Evolutionary conservation across 2,888 invertebrate genomes (phyloP).

Genomic region (Pachycephus smyrnensis): DNA sequence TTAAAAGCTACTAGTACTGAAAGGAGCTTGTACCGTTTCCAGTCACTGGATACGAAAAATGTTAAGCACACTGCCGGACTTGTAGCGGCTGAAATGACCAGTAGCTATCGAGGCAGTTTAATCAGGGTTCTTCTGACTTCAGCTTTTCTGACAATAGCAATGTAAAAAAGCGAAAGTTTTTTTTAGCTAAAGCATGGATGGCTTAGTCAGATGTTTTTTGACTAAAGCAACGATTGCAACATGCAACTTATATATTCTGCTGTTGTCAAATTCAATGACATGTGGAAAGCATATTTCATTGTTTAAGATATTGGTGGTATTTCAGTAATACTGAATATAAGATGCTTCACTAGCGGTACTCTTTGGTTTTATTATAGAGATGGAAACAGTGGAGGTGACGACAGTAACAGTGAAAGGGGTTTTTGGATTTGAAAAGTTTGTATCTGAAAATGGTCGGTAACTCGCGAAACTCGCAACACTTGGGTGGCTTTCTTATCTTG

Average conservation of each 20-base stretch:
- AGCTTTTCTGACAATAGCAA: background rate
- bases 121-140: background rate
- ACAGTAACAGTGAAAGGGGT: background rate
- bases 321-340: no score
- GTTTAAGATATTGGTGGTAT: no score
- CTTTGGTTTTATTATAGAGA: no score
- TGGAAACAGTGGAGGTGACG: background rate
- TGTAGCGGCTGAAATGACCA: background rate
- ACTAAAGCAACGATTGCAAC: background rate
- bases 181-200: background rate
- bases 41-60: background rate
- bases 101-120: background rate
- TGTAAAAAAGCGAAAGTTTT: background rate
- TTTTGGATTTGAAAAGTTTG: background rate
- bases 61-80: background rate
- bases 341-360: background rate
- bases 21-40: no score
- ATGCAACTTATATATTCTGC: no score
- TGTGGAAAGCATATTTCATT: no score
- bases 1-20: background rate
- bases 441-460: background rate
- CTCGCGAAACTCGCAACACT: background rate
- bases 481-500: conserved; percentile 12
- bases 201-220: background rate
- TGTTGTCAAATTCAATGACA: no score